These are phyloP conservation scores for Carlito syrichta DNA, from an alignment of 2,113 vertebrate species.

Conservation along the genomic window DNA sequence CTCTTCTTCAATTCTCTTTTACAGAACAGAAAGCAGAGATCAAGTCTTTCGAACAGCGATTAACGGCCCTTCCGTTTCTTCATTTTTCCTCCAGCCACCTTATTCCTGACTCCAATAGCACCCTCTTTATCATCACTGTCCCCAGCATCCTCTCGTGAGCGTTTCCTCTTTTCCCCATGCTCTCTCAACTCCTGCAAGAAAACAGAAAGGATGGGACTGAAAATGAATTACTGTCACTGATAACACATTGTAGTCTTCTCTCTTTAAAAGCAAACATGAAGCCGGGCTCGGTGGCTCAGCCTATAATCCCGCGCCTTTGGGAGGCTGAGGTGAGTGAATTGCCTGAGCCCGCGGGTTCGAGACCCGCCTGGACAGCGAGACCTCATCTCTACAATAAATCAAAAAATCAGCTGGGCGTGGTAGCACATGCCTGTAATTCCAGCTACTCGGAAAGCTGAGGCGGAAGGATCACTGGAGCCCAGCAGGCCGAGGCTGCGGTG, in stretches of 20 bases:
- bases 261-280: not conserved
- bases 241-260: not conserved
- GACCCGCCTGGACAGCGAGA: too few species aligned
- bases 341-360: too few species aligned
- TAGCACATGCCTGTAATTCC: too few species aligned
- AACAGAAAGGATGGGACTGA: not conserved
- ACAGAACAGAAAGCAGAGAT: not conserved
- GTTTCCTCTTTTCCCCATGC: conserved; percentile 91
- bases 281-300: too few species aligned
- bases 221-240: not conserved
- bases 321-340: too few species aligned
- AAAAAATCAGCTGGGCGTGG: too few species aligned
- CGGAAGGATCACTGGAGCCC: too few species aligned
- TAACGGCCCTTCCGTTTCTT: conserved; percentile 83
- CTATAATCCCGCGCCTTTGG: too few species aligned
- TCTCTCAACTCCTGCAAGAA: conserved; percentile 91
- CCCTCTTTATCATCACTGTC: conserved; percentile 89
- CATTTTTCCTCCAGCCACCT: conserved; percentile 90
- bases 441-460: too few species aligned
- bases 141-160: conserved; percentile 79
- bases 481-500: too few species aligned
- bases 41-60: not conserved
- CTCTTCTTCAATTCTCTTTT: not conserved
- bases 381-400: too few species aligned
- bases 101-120: conserved; percentile 92